Conservation (phyloP, 2,888 invertebrate genomes). For the Anoncus sp. region DNA sequence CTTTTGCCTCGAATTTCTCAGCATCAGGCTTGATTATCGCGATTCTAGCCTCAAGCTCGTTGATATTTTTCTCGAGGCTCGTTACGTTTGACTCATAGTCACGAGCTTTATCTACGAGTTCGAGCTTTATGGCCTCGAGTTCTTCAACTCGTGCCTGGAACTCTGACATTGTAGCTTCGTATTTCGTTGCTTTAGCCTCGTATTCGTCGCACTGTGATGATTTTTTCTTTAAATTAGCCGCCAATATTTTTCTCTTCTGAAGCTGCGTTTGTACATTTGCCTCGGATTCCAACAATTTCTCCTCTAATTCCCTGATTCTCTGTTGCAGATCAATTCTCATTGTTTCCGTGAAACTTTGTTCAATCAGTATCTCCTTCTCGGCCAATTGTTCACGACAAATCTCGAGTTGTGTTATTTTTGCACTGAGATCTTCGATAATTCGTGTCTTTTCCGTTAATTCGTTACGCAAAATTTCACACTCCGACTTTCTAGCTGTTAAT, state of each 20-base stretch:
- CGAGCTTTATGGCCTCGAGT: conserved; percentile 61
- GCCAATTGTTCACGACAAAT: conserved; percentile 79
- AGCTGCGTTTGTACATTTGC: conserved; percentile 88
- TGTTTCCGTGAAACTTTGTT: conserved; percentile 76
- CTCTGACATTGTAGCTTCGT: conserved; percentile 63
- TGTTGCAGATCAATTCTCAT: conserved; percentile 77
- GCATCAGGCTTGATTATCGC: conserved; percentile 18
- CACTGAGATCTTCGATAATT: conserved; percentile 81
- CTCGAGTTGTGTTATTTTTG: conserved; percentile 82
- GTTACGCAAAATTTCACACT: conserved; percentile 78
- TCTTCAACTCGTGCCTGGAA: background rate
- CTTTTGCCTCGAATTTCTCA: conserved; percentile 5
- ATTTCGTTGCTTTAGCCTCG: conserved; percentile 81
- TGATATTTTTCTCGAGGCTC: conserved; percentile 15
- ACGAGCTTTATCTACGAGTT: conserved; percentile 28
- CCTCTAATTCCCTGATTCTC: conserved; percentile 82
- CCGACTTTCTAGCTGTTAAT: conserved; percentile 82
- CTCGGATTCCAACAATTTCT: conserved; percentile 83
- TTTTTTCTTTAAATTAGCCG: conserved; percentile 91
- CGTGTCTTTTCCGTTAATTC: conserved; percentile 84
- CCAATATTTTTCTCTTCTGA: conserved; percentile 92
- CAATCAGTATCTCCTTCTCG: conserved; percentile 80
- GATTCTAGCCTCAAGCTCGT: conserved; percentile 71
- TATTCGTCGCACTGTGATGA: conserved; percentile 87
- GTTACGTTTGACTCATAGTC: background rate